A percentile compares a stretch with the other conserved stretches of the same genome.
phyloP scores from a whole-genome alignment of 2,113 vertebrate species.

The Ochotona princeps region DNA sequence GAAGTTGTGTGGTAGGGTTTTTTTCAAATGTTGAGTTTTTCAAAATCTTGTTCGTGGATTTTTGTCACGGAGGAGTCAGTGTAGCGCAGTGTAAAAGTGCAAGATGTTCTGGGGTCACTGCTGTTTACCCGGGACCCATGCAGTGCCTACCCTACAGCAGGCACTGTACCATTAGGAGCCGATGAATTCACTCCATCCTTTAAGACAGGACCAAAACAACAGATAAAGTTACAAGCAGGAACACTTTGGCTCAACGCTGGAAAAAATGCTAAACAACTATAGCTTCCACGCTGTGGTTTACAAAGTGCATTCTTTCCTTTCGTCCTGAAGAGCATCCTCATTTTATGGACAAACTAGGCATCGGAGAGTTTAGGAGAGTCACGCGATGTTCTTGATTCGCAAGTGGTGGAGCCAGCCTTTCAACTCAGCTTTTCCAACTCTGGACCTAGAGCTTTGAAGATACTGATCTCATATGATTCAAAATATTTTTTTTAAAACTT shows the following conservation, averaged over 20 bases:
- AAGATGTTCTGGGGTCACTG: background rate
- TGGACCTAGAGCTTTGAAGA: background rate
- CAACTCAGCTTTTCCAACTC: background rate
- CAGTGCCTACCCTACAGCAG: background rate
- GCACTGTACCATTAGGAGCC: background rate
- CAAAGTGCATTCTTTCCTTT: background rate
- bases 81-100: no score
- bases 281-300: background rate
- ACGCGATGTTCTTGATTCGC: background rate
- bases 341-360: background rate
- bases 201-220: slow-evolving; percentile 8
- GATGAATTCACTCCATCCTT: background rate
- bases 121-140: background rate
- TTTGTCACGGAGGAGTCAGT: no score
- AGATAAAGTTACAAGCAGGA: slow-evolving; percentile 30
- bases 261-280: background rate
- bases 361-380: background rate
- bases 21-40: background rate
- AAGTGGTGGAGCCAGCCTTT: background rate
- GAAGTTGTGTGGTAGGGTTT: background rate
- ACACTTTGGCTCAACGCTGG: background rate
- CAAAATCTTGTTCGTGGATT: no score
- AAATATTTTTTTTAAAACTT: background rate
- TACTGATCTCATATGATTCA: background rate
- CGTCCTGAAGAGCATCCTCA: background rate